Percentiles rank a stretch among this genome's conserved stretches.
Evolutionary conservation across 2,797 vertebrate species (phyloP).

Genomic region (Darevskia mixta): DNA sequence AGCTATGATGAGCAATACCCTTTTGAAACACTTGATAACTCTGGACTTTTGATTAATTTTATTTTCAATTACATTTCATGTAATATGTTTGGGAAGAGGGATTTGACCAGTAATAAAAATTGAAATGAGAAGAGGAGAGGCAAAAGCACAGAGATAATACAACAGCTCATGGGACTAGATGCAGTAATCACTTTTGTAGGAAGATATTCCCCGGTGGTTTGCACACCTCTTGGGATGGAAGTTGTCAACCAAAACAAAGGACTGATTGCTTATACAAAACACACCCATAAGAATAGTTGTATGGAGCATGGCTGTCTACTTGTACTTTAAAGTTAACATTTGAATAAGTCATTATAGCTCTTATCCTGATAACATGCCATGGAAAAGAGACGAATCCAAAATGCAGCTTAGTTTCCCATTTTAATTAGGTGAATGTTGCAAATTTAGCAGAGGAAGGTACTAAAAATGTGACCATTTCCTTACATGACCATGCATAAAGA

Average conservation of each 20-base stretch:
- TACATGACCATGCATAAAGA: neutral
- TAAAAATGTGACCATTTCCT: neutral
- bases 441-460: neutral
- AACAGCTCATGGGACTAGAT: neutral
- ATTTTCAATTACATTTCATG: neutral
- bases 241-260: neutral
- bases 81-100: neutral
- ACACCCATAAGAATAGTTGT: neutral
- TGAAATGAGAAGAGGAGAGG: neutral
- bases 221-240: neutral
- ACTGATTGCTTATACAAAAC: rapidly evolving
- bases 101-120: neutral
- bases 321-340: constrained; percentile 24
- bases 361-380: constrained; percentile 4
- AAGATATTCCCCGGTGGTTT: neutral
- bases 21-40: neutral
- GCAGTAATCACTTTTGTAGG: neutral
- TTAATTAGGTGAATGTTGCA: constrained; percentile 8
- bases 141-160: neutral
- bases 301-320: neutral
- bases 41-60: neutral
- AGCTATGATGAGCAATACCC: neutral
- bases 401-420: neutral
- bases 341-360: neutral
- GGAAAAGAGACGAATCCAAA: constrained; percentile 37